A percentile compares a stretch with the other conserved stretches of the same genome.
Conservation (phyloP, 1,140 invertebrate genomes). For the Frieseomelitta varia region DNA sequence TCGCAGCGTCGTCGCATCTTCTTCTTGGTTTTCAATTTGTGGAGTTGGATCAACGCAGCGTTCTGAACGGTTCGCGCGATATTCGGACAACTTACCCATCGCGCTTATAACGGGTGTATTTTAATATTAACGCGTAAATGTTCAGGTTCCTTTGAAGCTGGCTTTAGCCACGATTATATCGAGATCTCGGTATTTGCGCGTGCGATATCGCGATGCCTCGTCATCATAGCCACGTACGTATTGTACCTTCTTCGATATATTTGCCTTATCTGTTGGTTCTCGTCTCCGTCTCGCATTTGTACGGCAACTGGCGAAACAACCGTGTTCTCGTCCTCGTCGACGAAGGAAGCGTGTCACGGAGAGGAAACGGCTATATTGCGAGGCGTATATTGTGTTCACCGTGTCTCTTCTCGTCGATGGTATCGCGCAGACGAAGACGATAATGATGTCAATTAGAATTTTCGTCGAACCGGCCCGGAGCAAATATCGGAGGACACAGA, state of each 20-base stretch:
- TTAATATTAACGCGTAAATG: constrained; percentile 58
- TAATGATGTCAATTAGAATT: constrained; percentile 19
- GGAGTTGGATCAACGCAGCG: too few relatives aligned
- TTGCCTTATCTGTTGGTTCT: constrained; percentile 16
- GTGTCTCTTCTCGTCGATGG: background rate
- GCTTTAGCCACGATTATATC: constrained; percentile 50
- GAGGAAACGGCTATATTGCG: background rate
- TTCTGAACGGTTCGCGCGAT: too few relatives aligned
- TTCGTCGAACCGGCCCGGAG: background rate
- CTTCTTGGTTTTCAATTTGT: too few relatives aligned
- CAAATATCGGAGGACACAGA: background rate
- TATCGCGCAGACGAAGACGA: constrained; percentile 28
- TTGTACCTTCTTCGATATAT: constrained; percentile 15
- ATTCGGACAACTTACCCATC: constrained; percentile 1
- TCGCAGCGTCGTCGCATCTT: too few relatives aligned
- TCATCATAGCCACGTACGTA: background rate
- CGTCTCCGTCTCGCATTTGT: background rate
- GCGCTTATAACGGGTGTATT: constrained; percentile 32
- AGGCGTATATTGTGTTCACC: constrained; percentile 11
- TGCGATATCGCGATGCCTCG: background rate
- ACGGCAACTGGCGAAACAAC: background rate
- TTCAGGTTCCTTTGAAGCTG: constrained; percentile 27
- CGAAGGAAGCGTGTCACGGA: background rate
- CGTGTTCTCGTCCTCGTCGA: background rate
- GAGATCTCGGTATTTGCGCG: constrained; percentile 34